Conservation (phyloP, 2,797 vertebrate genomes). For the Phoebastria nigripes region DNA sequence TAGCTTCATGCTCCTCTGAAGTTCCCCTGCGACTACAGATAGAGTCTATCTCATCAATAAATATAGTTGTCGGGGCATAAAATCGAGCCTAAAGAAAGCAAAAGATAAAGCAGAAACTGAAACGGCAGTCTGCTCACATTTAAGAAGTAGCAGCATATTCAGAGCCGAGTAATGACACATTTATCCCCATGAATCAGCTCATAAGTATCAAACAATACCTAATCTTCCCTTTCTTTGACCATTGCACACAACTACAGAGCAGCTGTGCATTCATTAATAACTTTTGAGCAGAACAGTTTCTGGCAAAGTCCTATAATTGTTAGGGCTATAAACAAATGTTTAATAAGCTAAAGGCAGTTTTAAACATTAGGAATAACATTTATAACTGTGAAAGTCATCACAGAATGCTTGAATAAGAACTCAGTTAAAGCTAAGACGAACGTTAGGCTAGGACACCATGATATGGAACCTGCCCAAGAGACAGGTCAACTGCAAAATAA, state of each 20-base stretch:
- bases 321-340: not conserved
- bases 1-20: constrained; percentile 96
- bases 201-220: not conserved
- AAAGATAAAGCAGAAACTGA: constrained; percentile 34
- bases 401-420: not conserved
- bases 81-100: constrained; percentile 85
- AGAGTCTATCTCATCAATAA: constrained; percentile 98
- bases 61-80: constrained; percentile 97
- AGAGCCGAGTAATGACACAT: not conserved
- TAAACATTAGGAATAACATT: not conserved
- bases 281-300: not conserved
- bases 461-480: not conserved
- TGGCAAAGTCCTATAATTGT: not conserved
- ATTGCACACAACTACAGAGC: not conserved
- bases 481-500: not conserved
- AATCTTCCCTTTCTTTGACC: not conserved
- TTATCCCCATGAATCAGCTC: not conserved
- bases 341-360: not conserved
- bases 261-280: not conserved
- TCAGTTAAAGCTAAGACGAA: not conserved
- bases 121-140: not conserved
- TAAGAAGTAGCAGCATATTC: not conserved
- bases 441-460: not conserved
- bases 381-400: not conserved
- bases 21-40: constrained; percentile 97